These are phyloP conservation scores for Acanthosepion pharaonis DNA, from an alignment of 2,888 invertebrate species.

Conservation along the genomic window DNA sequence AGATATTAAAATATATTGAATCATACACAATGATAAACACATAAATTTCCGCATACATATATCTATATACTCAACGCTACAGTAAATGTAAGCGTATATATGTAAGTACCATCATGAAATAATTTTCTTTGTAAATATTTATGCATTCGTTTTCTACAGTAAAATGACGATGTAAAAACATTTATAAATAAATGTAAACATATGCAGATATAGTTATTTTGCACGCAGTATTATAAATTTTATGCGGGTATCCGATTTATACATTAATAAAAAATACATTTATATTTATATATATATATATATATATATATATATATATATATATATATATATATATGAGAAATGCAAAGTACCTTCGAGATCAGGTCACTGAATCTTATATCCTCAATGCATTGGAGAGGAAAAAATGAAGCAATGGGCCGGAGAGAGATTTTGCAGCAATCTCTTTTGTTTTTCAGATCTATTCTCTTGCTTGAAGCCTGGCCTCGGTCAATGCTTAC, in stretches of 20 bases:
- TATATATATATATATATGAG: neutral
- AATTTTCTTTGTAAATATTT: no score
- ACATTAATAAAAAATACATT: no score
- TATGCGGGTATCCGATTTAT: neutral
- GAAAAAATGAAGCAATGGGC: conserved; percentile 20
- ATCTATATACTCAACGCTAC: no score
- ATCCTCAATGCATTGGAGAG: neutral
- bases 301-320: neutral
- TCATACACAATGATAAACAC: no score
- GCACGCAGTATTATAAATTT: no score
- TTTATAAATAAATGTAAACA: neutral
- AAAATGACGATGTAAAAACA: no score
- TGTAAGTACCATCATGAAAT: no score
- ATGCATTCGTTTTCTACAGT: no score
- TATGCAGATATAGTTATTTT: neutral
- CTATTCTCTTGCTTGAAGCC: neutral
- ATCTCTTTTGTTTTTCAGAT: neutral
- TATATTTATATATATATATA: neutral
- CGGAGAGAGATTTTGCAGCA: neutral
- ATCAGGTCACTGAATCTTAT: conserved; percentile 33
- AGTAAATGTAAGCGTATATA: no score
- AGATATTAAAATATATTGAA: no score
- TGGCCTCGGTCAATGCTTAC: neutral
- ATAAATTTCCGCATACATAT: no score
- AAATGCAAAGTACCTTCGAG: neutral